phyloP scores from a whole-genome alignment of 1,140 invertebrate species.

The Pogonomyrmex barbatus region DNA sequence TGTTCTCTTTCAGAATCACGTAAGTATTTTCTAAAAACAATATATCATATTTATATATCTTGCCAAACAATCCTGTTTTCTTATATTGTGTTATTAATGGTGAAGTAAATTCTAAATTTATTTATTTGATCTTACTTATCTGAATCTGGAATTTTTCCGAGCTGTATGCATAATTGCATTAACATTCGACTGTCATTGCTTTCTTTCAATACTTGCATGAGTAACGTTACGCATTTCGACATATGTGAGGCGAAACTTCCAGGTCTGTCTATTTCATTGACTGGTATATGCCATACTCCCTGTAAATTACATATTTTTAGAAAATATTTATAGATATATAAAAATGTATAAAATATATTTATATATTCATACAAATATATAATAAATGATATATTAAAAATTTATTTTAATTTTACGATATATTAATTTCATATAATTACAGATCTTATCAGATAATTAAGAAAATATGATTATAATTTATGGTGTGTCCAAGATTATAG shows the following conservation, averaged over 20 bases:
- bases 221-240: slow-evolving; percentile 92
- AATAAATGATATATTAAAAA: background rate
- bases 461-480: background rate
- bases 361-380: background rate
- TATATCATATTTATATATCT: background rate
- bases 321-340: background rate
- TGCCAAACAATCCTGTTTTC: background rate
- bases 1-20: slow-evolving; percentile 92
- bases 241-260: slow-evolving; percentile 97
- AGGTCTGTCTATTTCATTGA: slow-evolving; percentile 95
- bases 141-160: slow-evolving; percentile 92
- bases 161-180: slow-evolving; percentile 92
- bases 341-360: too few relatives aligned
- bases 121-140: slow-evolving; percentile 89
- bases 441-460: background rate
- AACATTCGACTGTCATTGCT: slow-evolving; percentile 93
- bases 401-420: background rate
- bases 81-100: background rate
- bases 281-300: slow-evolving; percentile 96
- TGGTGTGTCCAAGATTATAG: background rate
- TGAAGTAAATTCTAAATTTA: slow-evolving; percentile 1
- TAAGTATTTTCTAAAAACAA: slow-evolving; percentile 89
- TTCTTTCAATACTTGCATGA: slow-evolving; percentile 93
- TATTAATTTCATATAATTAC: slow-evolving; percentile 26
- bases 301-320: slow-evolving; percentile 78